These are phyloP conservation scores for Microctenopoma stevenorrisi DNA, from an alignment of 2,797 vertebrate genomes.

Conservation along the genomic window DNA sequence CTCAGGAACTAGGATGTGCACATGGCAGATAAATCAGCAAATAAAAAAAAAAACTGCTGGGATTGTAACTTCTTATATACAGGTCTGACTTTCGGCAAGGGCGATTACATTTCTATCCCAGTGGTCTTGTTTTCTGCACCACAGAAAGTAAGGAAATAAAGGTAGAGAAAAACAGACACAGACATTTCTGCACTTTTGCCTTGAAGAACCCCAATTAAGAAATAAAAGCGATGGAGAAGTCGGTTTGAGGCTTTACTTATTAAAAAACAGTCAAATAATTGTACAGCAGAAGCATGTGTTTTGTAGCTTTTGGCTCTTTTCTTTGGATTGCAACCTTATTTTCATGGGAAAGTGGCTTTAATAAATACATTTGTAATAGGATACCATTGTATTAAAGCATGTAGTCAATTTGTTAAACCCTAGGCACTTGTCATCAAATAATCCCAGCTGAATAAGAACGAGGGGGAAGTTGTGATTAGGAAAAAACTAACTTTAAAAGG, in stretches of 20 bases:
- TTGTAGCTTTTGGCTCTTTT: constrained; percentile 47
- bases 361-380: constrained; percentile 53
- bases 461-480: constrained; percentile 17
- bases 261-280: constrained; percentile 30
- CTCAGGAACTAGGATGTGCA: constrained; percentile 62
- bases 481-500: constrained; percentile 15
- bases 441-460: constrained; percentile 46
- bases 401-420: constrained; percentile 31
- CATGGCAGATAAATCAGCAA: constrained; percentile 74
- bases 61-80: constrained; percentile 62
- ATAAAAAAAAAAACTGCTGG: constrained; percentile 49
- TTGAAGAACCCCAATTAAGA: constrained; percentile 33
- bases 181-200: constrained; percentile 26
- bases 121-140: constrained; percentile 64
- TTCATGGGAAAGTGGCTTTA: constrained; percentile 41
- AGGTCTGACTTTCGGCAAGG: constrained; percentile 65
- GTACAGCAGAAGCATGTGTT: constrained; percentile 44
- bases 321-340: constrained; percentile 23
- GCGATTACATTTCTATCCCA: constrained; percentile 62
- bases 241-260: constrained; percentile 34
- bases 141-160: constrained; percentile 45
- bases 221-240: constrained; percentile 27
- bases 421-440: constrained; percentile 52
- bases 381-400: constrained; percentile 49
- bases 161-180: constrained; percentile 40